Evolutionary conservation across 2,888 invertebrate species (phyloP).

Genomic region (Seladonia tumulorum): DNA sequence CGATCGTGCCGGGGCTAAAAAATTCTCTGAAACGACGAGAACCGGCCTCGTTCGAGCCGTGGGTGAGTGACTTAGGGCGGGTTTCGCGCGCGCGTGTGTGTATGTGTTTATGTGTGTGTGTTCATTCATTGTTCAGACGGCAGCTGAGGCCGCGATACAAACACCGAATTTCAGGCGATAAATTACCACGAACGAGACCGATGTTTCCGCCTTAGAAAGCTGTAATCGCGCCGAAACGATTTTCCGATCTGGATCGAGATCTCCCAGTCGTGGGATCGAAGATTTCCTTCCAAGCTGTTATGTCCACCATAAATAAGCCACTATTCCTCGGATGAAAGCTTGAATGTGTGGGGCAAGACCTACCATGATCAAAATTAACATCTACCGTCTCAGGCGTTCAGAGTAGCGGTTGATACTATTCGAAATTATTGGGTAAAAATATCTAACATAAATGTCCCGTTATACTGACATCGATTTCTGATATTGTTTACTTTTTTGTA

Average conservation of each 20-base stretch:
- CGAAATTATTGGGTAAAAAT: neutral
- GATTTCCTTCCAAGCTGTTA: neutral
- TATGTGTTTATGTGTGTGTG: neutral
- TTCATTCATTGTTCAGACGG: slow-evolving; percentile 2
- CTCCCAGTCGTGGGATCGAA: neutral
- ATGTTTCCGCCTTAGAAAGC: neutral
- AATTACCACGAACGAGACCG: slow-evolving; percentile 1
- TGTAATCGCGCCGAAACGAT: neutral
- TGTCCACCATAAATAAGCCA: neutral
- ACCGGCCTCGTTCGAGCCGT: neutral
- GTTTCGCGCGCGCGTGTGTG: neutral
- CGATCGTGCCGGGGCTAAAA: slow-evolving; percentile 8
- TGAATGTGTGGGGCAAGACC: neutral
- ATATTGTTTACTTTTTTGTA: neutral
- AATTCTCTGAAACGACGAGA: slow-evolving; percentile 28
- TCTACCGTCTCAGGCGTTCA: neutral
- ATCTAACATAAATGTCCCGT: neutral
- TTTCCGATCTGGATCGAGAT: neutral
- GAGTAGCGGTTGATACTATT: neutral
- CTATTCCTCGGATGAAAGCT: neutral
- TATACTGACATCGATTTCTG: neutral
- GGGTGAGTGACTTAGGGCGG: neutral
- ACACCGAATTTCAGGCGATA: slow-evolving; percentile 22
- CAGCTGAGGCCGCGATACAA: neutral
- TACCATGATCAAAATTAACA: neutral